Conservation (phyloP, 2,888 invertebrate species). For the Callimorpha dominula region DNA sequence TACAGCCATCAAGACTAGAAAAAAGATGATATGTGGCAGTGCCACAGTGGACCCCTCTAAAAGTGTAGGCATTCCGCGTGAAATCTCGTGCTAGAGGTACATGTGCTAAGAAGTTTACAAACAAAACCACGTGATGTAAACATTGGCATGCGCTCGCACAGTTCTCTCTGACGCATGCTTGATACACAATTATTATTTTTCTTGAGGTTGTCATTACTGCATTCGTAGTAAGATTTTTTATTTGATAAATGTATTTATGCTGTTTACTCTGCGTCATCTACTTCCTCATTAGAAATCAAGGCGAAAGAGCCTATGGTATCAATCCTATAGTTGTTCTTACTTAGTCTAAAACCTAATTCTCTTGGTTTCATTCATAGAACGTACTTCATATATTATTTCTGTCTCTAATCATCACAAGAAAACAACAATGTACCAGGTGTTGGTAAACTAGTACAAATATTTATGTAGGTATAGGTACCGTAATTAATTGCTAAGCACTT, state of each 20-base stretch:
- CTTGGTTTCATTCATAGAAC: not conserved
- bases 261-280: not conserved
- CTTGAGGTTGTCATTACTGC: constrained; percentile 39
- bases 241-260: not conserved
- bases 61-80: not conserved
- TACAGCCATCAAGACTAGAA: not conserved
- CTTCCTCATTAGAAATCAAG: not conserved
- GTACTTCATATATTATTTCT: not conserved
- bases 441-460: not conserved
- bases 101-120: constrained; percentile 43
- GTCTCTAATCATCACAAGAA: not conserved
- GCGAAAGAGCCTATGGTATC: not conserved
- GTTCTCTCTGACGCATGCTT: constrained; percentile 1
- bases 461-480: not conserved
- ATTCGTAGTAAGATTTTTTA: not conserved
- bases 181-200: constrained; percentile 15
- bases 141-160: constrained; percentile 53
- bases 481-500: no score
- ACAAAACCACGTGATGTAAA: constrained; percentile 59
- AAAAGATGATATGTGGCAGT: not conserved
- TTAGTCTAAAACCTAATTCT: not conserved
- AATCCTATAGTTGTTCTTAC: not conserved
- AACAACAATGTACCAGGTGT: not conserved
- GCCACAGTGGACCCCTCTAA: not conserved
- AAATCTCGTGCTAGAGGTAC: not conserved